Evolutionary conservation across 2,113 vertebrate species (phyloP).

Genomic region (Ageneiosus marmoratus): DNA sequence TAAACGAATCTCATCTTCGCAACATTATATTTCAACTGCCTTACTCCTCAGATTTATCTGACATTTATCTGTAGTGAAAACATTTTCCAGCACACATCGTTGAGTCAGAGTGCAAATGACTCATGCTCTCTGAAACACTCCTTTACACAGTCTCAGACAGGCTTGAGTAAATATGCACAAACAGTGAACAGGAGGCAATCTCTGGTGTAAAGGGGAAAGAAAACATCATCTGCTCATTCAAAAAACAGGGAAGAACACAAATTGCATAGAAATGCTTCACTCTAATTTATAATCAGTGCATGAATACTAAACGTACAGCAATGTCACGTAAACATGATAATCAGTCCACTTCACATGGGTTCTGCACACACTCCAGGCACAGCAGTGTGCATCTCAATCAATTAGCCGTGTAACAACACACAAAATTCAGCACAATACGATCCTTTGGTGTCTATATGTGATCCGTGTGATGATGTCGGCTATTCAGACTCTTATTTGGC

Average conservation of each 20-base stretch:
- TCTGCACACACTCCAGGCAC: not conserved
- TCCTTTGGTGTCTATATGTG: not conserved
- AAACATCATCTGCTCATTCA: not conserved
- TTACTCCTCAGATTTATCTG: not conserved
- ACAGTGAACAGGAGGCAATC: not conserved
- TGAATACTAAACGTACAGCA: not conserved
- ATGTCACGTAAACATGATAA: not conserved
- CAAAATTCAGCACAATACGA: not conserved
- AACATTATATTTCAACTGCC: not conserved
- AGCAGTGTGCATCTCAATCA: not conserved
- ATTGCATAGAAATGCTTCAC: not conserved
- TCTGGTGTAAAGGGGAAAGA: not conserved
- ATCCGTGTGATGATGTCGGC: no score
- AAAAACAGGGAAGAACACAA: not conserved
- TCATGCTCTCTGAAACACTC: not conserved
- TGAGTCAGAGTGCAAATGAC: constrained; percentile 7
- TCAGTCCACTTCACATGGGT: no score
- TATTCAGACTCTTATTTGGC: not conserved
- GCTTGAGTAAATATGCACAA: constrained; percentile 4
- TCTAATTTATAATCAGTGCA: not conserved
- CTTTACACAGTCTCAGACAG: not conserved
- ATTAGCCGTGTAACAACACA: not conserved
- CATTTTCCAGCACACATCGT: not conserved
- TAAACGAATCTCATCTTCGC: not conserved
- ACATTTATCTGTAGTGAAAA: not conserved